These are phyloP conservation scores for Phymatocera aterrima DNA, from an alignment of 2,888 invertebrate genomes.

Conservation along the genomic window DNA sequence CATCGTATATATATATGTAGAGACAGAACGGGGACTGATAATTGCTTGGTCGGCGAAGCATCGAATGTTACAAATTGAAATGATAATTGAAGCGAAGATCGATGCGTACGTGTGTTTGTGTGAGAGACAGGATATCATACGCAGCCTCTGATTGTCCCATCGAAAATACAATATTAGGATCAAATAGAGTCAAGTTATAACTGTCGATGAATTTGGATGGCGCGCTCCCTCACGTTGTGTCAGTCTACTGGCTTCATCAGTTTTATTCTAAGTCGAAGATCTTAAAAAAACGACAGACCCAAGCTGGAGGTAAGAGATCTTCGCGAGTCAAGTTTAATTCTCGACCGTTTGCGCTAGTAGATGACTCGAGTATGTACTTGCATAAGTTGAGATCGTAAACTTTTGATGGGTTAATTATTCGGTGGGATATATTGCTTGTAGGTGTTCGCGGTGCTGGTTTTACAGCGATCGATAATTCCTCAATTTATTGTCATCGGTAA, in stretches of 20 bases:
- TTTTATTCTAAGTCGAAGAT: no score
- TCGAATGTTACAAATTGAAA: slow-evolving; percentile 3
- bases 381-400: neutral
- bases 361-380: neutral
- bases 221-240: no score
- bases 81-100: neutral
- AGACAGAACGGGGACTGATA: neutral
- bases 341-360: neutral
- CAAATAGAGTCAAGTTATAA: neutral
- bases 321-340: neutral
- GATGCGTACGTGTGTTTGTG: no score
- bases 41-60: neutral
- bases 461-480: neutral
- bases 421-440: neutral
- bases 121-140: neutral
- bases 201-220: no score
- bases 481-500: neutral
- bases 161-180: neutral
- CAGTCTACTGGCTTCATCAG: no score
- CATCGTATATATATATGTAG: neutral
- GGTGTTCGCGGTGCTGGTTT: neutral
- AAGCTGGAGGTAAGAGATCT: neutral
- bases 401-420: neutral
- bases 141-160: neutral
- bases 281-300: neutral